Conservation (phyloP, 2,113 vertebrate genomes). For the Naja naja region DNA sequence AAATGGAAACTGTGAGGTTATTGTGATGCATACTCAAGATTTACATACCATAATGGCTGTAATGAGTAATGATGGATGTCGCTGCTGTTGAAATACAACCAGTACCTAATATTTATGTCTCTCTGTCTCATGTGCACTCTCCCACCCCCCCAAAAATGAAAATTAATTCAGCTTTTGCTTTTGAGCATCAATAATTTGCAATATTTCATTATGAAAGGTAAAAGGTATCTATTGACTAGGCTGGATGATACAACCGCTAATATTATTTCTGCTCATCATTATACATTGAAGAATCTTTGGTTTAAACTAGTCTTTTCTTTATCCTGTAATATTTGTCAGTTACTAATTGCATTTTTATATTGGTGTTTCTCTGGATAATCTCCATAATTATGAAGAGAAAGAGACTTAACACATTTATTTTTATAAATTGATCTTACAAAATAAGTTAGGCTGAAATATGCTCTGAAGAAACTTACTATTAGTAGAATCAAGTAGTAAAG, state of each 20-base stretch:
- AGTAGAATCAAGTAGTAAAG: too few species aligned
- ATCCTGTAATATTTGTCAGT: too few species aligned
- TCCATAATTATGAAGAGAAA: too few species aligned
- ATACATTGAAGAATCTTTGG: not conserved
- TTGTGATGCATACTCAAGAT: not conserved
- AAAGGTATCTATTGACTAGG: not conserved
- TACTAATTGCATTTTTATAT: too few species aligned
- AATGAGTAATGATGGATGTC: not conserved
- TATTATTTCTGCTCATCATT: not conserved
- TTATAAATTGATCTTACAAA: too few species aligned
- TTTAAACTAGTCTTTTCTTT: not conserved
- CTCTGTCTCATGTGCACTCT: not conserved
- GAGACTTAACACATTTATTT: too few species aligned
- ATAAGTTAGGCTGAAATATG: too few species aligned
- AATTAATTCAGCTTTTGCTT: not conserved
- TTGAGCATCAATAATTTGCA: not conserved
- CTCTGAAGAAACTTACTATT: too few species aligned
- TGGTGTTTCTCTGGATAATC: too few species aligned
- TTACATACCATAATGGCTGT: not conserved
- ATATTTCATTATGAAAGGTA: too few species aligned
- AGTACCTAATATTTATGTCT: too few species aligned
- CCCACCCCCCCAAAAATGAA: not conserved
- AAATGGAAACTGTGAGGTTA: not conserved
- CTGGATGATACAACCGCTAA: not conserved
- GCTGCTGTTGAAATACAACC: not conserved